Percentiles rank a stretch among this genome's conserved stretches.
phyloP scores from a whole-genome alignment of 2,888 invertebrate species.

The Leptogaster cylindrica region DNA sequence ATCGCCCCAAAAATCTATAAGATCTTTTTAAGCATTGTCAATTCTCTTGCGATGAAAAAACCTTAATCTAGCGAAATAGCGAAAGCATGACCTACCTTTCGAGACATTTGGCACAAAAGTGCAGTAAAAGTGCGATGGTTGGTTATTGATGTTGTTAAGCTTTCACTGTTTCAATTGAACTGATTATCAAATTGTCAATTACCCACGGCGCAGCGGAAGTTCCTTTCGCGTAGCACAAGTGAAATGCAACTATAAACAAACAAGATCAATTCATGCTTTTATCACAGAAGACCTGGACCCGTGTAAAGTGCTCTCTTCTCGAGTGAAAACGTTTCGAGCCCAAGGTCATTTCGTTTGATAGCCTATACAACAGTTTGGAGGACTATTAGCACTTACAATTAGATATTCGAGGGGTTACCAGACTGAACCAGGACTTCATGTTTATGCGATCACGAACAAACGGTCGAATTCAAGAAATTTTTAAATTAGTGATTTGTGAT shows the following conservation, averaged over 20 bases:
- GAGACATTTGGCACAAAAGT: conserved; percentile 48
- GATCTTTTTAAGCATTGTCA: conserved; percentile 18
- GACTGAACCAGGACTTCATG: too few relatives aligned
- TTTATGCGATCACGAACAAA: too few relatives aligned
- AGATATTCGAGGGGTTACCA: too few relatives aligned
- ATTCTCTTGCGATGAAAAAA: conserved; percentile 27
- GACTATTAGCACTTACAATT: too few relatives aligned
- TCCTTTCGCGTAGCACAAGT: neutral
- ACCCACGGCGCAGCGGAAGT: neutral
- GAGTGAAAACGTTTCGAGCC: too few relatives aligned
- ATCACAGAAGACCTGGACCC: too few relatives aligned
- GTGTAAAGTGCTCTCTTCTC: too few relatives aligned
- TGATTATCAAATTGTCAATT: conserved; percentile 19
- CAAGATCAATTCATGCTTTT: too few relatives aligned
- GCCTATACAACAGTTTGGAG: too few relatives aligned
- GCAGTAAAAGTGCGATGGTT: conserved; percentile 48
- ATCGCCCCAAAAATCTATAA: conserved; percentile 30
- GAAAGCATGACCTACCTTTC: conserved; percentile 54
- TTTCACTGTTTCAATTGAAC: conserved; percentile 44
- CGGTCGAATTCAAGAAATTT: too few relatives aligned
- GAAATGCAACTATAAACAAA: neutral
- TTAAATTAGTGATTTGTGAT: too few relatives aligned
- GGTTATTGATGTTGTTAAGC: conserved; percentile 38
- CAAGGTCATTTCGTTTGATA: too few relatives aligned
- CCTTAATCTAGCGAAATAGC: conserved; percentile 44